Base-by-base conservation (phyloP, 2,113 vertebrate genomes). In the Festucalex cinctus region DNA sequence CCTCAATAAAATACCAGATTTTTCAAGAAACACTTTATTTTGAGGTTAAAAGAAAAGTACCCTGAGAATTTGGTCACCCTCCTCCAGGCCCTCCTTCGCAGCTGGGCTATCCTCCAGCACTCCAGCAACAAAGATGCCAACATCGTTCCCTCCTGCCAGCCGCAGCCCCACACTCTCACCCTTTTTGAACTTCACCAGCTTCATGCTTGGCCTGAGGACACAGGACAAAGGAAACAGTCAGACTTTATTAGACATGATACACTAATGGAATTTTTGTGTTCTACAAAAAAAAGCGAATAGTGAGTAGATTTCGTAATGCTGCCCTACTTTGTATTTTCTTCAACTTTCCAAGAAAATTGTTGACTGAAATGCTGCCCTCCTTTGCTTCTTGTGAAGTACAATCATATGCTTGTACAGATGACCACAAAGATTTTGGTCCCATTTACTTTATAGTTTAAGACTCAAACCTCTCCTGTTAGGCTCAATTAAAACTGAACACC, bases 1-100 rank as follows among this genome's bases (percentile, higher is more conserved):
- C 2, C 24, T 9, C 37, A 43, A 24, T 1, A 22, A 32, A 4
- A 24, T 26, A 43, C 6, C 14, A 24, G 20, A 39, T 41, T 61
- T 14, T 24, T 14, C 20, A 61, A 26, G 17, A 24, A 22, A 24
- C 14, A 17, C 26, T 32, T 57, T 1, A 36, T 4, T 19, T 8
- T 66, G 6, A 13, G 0, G 4, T 22, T 39, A 39, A 65, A 51
- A 53, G 12, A n/a, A 16, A 77, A 65, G 44, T 80, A 99, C 97
- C 94, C 97, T 95, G 93, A 99, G 97, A 90, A 99, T 99, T 83
- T 99, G 97, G 84, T 99, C 97, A 5, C 97, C 97, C 92, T 99
- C 97, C 76, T 99, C 96, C 77, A 99, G 91, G 66, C 97, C 97
- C 93, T 99, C 96, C 90, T 98, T 97, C 8, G 97, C 96, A 71